Evolutionary conservation across 2,888 invertebrate species (phyloP).

Genomic region (Rhamphomyia laevipes): DNA sequence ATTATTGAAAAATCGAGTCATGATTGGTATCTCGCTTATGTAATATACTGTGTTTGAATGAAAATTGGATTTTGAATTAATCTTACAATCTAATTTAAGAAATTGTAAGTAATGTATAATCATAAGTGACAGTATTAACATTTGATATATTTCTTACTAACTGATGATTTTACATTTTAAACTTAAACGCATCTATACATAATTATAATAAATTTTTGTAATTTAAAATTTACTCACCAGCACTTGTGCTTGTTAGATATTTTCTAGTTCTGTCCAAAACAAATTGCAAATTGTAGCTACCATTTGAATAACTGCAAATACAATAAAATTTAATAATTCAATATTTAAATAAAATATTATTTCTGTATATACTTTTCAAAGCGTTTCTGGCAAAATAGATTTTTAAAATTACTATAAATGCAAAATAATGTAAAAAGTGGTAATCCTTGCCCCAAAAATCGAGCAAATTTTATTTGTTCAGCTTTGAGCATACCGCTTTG

Average conservation of each 20-base stretch:
- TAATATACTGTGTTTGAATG: too few species aligned
- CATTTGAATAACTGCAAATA: constrained; percentile 32
- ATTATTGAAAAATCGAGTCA: too few species aligned
- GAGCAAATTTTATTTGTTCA: constrained; percentile 37
- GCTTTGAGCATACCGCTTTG: constrained; percentile 37
- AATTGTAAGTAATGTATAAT: too few species aligned
- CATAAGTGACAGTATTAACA: too few species aligned
- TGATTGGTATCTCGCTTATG: too few species aligned
- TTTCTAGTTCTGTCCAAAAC: constrained; percentile 37
- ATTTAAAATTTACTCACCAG: constrained; percentile 33
- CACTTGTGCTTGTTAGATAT: constrained; percentile 36
- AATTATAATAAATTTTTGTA: too few species aligned
- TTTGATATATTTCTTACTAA: too few species aligned
- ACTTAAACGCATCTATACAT: too few species aligned
- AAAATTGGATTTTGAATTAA: too few species aligned
- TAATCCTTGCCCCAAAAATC: constrained; percentile 36
- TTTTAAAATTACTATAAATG: constrained; percentile 39
- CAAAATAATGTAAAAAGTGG: constrained; percentile 37
- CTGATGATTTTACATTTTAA: too few species aligned
- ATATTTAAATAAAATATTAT: too few species aligned
- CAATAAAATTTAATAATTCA: background rate
- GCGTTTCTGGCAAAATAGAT: constrained; percentile 38
- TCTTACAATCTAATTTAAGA: too few species aligned
- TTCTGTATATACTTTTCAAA: constrained; percentile 35
- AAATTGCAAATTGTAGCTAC: constrained; percentile 37